These are phyloP conservation scores for Autographa gamma DNA, from an alignment of 2,888 invertebrate species.

Conservation along the genomic window DNA sequence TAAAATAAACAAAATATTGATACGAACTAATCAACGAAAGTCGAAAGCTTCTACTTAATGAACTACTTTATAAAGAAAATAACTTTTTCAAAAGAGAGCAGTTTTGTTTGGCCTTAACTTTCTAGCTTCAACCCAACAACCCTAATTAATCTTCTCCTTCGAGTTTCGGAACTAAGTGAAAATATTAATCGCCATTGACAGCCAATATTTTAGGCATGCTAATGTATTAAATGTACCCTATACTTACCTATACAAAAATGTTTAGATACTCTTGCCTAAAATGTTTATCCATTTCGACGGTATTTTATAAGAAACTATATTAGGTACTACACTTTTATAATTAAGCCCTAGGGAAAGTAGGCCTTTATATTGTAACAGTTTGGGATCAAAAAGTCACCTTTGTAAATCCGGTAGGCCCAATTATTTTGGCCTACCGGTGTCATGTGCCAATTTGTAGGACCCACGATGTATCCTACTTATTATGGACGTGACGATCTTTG, in stretches of 20 bases:
- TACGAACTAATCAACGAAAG: not conserved
- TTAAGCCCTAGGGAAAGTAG: too few relatives aligned
- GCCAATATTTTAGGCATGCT: constrained; percentile 4
- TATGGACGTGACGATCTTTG: too few relatives aligned
- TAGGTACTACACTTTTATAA: too few relatives aligned
- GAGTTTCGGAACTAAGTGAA: constrained; percentile 1
- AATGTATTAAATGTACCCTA: not conserved
- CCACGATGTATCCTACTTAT: too few relatives aligned
- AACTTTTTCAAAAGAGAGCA: not conserved
- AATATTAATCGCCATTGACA: constrained; percentile 4
- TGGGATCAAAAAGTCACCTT: too few relatives aligned
- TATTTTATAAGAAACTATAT: too few relatives aligned
- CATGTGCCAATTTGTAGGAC: too few relatives aligned
- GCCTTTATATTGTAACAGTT: too few relatives aligned
- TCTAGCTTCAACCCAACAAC: not conserved
- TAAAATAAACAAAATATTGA: not conserved
- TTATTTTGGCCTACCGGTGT: too few relatives aligned
- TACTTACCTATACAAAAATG: not conserved
- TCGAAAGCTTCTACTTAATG: not conserved
- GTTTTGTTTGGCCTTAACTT: not conserved
- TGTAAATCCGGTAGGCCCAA: too few relatives aligned
- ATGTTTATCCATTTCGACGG: too few relatives aligned
- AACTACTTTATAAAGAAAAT: not conserved
- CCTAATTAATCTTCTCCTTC: not conserved
- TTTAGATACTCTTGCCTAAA: too few relatives aligned